Evolutionary conservation across 2,113 vertebrate genomes (phyloP), one percentile per base, ranked within the genome.

Genomic region (human (Homo sapiens)): DNA sequence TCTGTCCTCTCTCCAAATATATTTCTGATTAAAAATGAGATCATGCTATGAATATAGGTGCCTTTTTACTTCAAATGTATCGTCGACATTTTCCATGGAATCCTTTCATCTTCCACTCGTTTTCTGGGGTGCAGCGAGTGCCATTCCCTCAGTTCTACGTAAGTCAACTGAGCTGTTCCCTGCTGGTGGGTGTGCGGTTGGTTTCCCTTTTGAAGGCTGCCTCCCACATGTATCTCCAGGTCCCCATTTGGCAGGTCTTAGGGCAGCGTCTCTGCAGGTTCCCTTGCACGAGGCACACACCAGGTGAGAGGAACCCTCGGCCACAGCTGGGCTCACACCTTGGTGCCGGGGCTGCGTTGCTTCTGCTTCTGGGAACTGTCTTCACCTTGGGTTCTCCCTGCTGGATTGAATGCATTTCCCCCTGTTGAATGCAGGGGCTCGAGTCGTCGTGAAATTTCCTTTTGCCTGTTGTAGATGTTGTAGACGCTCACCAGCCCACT

Each of bases 111-210:
- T 7, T 25, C 38, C 22, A 8, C 38, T 23, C 30, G 7, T 55
- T 30, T 20, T n/a, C 38, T 12, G 11, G 3, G 7, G 7, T 1
- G 30, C 23, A 17, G 52, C 5, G 17, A 4, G 12, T 2, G 18
- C 8, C 52, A 7, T 8, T 40, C 25, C 22, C 43, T 17, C 1
- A 20, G 59, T 20, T n/a, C 16, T 1, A 10, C 22, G 0, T 6
- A 27, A 8, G 35, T 6, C 17, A 3, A 27, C 13, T 17, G 3
- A 23, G 35, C 35, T 14, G 1, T 45, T 27, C 48, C 35, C 35
- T 11, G 5, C 12, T 43, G 50, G 30, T 38, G 66, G 84, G 14
- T 17, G 22, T 59, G 35, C 14, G 2, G 4, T 16, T 14, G 0
- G 8, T 38, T 43, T 59, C 30, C 50, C 9, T 59, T 59, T 57